phyloP scores from a whole-genome alignment of 2,113 vertebrate genomes.

The Lophura nycthemera region DNA sequence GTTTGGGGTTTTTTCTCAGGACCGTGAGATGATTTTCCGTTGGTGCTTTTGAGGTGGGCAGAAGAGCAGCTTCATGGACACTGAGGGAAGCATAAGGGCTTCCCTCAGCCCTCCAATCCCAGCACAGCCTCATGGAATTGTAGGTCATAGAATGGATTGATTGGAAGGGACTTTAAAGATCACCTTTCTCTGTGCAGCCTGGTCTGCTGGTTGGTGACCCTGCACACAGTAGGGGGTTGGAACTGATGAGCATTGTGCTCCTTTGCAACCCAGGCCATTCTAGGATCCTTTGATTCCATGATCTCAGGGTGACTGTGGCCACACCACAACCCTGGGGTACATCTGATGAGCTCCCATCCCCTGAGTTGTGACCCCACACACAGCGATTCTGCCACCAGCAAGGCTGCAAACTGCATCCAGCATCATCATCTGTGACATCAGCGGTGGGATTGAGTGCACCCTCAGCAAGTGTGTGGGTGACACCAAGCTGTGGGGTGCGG shows the following conservation, averaged over 20 bases:
- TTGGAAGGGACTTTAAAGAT: too few relatives aligned
- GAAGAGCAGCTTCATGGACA: not conserved
- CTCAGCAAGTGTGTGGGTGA: too few relatives aligned
- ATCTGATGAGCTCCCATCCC: not conserved
- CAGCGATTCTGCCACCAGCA: not conserved
- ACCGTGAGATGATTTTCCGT: not conserved
- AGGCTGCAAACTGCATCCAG: not conserved
- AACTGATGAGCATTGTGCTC: too few relatives aligned
- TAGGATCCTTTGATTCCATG: too few relatives aligned
- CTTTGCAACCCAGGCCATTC: too few relatives aligned
- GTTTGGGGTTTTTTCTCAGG: not conserved
- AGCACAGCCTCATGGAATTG: not conserved
- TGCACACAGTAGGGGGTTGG: too few relatives aligned
- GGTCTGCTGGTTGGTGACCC: too few relatives aligned
- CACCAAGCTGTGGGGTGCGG: too few relatives aligned
- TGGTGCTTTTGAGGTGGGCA: not conserved
- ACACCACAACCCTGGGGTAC: rapidly evolving
- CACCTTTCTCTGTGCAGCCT: too few relatives aligned
- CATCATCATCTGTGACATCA: too few relatives aligned
- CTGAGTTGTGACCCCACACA: rapidly evolving
- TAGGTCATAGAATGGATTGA: too few relatives aligned
- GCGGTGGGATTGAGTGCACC: too few relatives aligned
- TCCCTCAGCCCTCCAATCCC: not conserved
- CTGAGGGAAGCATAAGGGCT: rapidly evolving
- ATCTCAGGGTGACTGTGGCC: not conserved